Conservation (phyloP, 2,113 vertebrate genomes). For the Ellobius talpinus region DNA sequence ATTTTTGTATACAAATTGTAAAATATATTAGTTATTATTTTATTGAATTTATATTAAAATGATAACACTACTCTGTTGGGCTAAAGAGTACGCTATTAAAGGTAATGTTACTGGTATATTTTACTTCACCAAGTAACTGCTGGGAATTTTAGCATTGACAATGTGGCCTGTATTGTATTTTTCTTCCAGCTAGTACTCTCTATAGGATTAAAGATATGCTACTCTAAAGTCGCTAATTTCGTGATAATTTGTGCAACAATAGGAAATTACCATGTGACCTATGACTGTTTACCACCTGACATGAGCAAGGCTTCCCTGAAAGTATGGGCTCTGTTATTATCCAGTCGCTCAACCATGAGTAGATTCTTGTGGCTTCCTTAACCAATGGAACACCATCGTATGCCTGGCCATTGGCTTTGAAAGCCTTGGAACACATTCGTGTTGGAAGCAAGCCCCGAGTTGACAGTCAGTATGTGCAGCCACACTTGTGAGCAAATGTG, state of each 20-base stretch:
- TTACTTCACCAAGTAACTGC: background rate
- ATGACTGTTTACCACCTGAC: background rate
- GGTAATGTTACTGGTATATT: background rate
- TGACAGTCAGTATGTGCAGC: background rate
- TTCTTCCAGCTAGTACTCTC: background rate
- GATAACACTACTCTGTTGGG: background rate
- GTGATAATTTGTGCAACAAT: background rate
- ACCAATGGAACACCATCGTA: background rate
- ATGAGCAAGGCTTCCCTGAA: background rate
- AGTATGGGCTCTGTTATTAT: background rate
- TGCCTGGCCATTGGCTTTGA: background rate
- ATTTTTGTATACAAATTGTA: background rate
- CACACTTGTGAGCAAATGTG: background rate
- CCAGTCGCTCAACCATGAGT: background rate
- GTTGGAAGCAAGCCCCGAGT: background rate
- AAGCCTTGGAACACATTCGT: background rate
- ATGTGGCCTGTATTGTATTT: background rate
- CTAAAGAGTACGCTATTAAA: background rate
- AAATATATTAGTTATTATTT: background rate
- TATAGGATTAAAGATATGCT: background rate
- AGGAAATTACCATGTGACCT: background rate
- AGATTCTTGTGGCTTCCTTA: background rate
- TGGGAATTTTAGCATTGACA: background rate
- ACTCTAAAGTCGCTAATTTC: background rate
- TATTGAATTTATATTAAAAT: conserved; percentile 13